Evolutionary conservation across 2,797 vertebrate species (phyloP), one percentile per base, ranked within the genome.

Genomic region (Staurois parvus): DNA sequence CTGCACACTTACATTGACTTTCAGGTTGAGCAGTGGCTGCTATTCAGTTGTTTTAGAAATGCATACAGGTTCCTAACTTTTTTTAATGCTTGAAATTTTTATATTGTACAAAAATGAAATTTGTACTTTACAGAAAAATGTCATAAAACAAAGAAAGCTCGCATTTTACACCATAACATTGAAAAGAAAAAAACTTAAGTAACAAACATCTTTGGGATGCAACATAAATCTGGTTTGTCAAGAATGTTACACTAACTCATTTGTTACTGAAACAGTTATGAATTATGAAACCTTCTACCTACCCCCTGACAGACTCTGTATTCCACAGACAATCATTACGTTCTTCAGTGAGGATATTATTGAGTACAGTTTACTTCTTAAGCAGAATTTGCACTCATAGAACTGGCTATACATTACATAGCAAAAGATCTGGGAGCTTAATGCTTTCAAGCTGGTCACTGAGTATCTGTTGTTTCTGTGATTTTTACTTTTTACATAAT

Each of bases 201-300:
- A 90, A 90, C 77, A 87, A 91, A 64, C 79, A 88, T 86, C 0
- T 1, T 70, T 87, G 79, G 86, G 72, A 87, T 79, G 68, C 84
- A 89, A 84, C 75, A 89, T 89, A 88, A 88, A 89, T 84, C 77
- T 74, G 5, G 62, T 77, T 88, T 90, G 88, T 86, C 79, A 90
- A 91, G 89, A 89, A 76, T 76, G 73, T 64, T 81, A 90, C 87
- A 77, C 89, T 90, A 89, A 90, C 80, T 91, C 90, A 89, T 87
- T 89, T 5, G 74, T 86, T 80, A 85, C 88, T 90, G 79, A 87
- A 83, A 72, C 85, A 74, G 76, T 76, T 88, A 87, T 88, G 84
- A 88, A 88, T 89, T 84, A 90, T 88, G 88, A 89, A 83, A 86
- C 74, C 48, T 91, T 88, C 79, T 45, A 83, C 84, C 91, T 86